Conservation (phyloP, 2,888 invertebrate species). For the Rotaria sp. region DNA sequence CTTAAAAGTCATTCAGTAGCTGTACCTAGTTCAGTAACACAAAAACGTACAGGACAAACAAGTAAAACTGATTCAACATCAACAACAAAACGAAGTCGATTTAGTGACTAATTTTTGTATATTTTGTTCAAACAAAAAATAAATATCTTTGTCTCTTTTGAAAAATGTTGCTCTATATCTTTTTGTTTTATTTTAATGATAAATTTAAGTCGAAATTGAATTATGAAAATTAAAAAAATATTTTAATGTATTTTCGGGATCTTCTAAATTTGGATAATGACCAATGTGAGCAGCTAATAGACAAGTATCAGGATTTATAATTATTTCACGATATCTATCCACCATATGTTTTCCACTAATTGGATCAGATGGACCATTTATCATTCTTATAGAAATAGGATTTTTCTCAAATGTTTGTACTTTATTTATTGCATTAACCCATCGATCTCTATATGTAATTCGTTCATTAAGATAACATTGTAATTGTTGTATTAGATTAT, state of each 20-base stretch:
- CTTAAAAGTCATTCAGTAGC: slow-evolving; percentile 34
- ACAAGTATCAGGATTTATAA: slow-evolving; percentile 46
- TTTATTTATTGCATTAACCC: slow-evolving; percentile 49
- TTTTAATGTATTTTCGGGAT: slow-evolving; percentile 44
- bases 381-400: slow-evolving; percentile 38
- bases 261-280: slow-evolving; percentile 53
- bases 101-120: neutral
- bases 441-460: slow-evolving; percentile 46
- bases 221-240: slow-evolving; percentile 43
- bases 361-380: slow-evolving; percentile 52
- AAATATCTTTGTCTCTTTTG: neutral
- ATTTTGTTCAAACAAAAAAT: slow-evolving; percentile 38
- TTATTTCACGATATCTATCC: slow-evolving; percentile 42
- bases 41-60: slow-evolving; percentile 30
- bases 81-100: slow-evolving; percentile 9
- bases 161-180: no score
- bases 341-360: slow-evolving; percentile 46
- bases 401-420: neutral
- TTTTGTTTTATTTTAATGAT: no score
- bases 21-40: slow-evolving; percentile 30
- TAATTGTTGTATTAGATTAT: slow-evolving; percentile 42
- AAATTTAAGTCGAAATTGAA: neutral
- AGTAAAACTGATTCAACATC: slow-evolving; percentile 11
- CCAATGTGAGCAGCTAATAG: slow-evolving; percentile 46
- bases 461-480: slow-evolving; percentile 49